phyloP scores from a whole-genome alignment of 2,888 invertebrate genomes.

The Cylindroiulus punctatus region DNA sequence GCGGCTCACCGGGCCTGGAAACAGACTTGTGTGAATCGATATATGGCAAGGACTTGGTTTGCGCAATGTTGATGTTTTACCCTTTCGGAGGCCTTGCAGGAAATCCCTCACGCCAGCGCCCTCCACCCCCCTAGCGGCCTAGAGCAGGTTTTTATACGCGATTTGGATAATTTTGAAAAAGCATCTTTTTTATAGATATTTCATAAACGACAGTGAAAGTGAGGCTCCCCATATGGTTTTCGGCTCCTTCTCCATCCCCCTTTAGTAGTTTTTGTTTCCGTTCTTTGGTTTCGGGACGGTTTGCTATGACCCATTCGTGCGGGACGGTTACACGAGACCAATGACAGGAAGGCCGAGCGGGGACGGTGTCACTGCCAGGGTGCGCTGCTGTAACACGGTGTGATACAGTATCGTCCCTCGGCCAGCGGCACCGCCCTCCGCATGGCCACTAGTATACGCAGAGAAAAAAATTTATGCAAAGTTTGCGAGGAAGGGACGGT shows the following conservation, averaged over 20 bases:
- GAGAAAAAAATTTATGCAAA: background rate
- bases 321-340: background rate
- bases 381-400: no score
- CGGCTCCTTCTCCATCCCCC: background rate
- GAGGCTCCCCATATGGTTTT: background rate
- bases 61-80: no score
- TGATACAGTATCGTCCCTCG: no score
- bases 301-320: background rate
- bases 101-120: no score
- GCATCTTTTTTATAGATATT: background rate
- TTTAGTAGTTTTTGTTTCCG: background rate
- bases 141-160: background rate
- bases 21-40: no score
- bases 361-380: no score
- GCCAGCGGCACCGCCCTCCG: no score
- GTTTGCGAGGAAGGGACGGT: background rate
- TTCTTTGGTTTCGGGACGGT: background rate
- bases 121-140: background rate
- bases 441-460: no score
- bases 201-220: background rate
- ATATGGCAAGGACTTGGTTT: no score
- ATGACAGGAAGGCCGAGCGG: no score
- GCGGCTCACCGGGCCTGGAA: no score
- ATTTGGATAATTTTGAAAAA: constrained; percentile 1
- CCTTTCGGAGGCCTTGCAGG: no score